These are phyloP conservation scores for Propithecus perrieri DNA, from an alignment of 2,797 vertebrate genomes.

Conservation along the genomic window DNA sequence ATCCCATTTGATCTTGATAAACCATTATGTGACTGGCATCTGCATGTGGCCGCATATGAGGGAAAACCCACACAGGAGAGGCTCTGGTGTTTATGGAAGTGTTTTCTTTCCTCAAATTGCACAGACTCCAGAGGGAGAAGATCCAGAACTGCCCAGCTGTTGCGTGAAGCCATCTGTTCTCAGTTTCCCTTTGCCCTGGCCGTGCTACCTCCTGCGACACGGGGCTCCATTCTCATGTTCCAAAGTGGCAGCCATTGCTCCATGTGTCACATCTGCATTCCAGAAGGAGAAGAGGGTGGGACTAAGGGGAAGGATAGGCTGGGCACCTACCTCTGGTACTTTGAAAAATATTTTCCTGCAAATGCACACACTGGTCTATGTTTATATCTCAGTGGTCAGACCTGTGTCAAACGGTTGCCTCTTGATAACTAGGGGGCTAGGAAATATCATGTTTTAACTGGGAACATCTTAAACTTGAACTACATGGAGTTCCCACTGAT, in stretches of 20 bases:
- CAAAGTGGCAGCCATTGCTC: neutral
- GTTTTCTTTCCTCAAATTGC: neutral
- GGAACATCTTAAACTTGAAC: neutral
- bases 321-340: neutral
- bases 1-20: neutral
- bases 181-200: too few species aligned
- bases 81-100: neutral
- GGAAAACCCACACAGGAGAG: neutral
- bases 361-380: neutral
- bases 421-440: neutral
- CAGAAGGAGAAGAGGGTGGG: neutral
- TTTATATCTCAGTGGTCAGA: neutral
- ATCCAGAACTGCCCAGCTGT: neutral
- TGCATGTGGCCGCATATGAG: too few species aligned
- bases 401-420: neutral
- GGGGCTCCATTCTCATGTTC: neutral
- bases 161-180: fast-evolving
- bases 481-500: neutral
- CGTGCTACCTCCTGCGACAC: neutral
- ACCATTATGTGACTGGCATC: neutral
- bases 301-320: neutral
- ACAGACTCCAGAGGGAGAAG: neutral
- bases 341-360: neutral
- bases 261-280: neutral
- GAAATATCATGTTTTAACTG: neutral